These are phyloP conservation scores for Cnemophilus loriae DNA, from an alignment of 2,113 vertebrate species.

Conservation along the genomic window DNA sequence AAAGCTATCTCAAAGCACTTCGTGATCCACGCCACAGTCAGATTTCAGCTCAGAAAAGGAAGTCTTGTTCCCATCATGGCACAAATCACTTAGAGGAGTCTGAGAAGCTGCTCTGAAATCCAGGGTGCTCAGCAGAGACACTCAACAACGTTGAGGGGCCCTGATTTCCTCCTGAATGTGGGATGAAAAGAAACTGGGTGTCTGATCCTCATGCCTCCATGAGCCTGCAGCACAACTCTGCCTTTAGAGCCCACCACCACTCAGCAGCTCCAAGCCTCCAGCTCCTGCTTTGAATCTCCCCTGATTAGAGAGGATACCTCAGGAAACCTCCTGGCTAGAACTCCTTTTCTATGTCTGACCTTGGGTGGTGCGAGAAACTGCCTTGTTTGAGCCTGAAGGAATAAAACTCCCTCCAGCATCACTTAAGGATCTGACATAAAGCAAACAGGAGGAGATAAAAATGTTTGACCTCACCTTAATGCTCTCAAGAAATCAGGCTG, in stretches of 20 bases:
- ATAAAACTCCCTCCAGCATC: neutral
- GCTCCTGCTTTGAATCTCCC: neutral
- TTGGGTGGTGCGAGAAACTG: neutral
- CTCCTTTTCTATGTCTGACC: neutral
- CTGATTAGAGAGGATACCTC: neutral
- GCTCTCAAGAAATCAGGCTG: neutral
- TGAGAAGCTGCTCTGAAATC: neutral
- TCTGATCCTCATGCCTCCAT: accelerated
- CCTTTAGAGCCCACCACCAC: neutral
- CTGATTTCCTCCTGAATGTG: neutral
- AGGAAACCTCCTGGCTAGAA: neutral
- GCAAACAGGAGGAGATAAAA: neutral
- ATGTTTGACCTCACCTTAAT: neutral
- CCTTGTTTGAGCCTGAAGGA: neutral
- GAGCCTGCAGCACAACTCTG: neutral
- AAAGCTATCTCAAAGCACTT: constrained; percentile 31
- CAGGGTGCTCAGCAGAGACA: neutral
- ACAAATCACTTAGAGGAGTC: neutral
- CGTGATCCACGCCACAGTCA: neutral
- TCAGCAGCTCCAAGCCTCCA: neutral
- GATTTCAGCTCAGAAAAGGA: neutral
- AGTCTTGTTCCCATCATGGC: neutral
- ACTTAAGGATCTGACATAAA: neutral
- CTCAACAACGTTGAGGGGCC: accelerated
- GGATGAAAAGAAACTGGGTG: neutral